Evolutionary conservation across 2,888 invertebrate genomes (phyloP), one percentile per base, ranked within the genome.

Genomic region (Arctia plantaginis): DNA sequence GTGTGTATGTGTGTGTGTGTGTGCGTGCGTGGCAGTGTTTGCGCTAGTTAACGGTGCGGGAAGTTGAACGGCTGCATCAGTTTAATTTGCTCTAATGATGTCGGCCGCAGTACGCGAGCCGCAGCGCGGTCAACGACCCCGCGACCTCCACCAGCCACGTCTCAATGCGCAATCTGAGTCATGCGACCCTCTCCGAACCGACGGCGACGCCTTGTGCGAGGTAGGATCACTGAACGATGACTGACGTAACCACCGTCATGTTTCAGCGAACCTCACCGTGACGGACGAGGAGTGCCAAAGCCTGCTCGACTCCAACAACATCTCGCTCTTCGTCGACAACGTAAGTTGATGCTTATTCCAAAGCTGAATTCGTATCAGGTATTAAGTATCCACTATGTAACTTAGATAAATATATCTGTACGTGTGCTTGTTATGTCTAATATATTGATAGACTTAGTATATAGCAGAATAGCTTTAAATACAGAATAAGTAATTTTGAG

Each of bases 281-380:
- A 89, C 94, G 12, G 95, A 96, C 8, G 96, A 96, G 78, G 96
- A 96, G 84, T 95, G 96, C 85, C 90, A 95, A 79, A 88, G 87
- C 62, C 89, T 96, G 59, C 88, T 96, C 67, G 95, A 96, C 64
- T 88, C 93, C 3, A 92, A 92, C 78, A 93, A 94, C 82, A 87
- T 95, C 41, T 90, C 94, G 23, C 85, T 96, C 30, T 96, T 96
- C 82, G 96, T 96, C 23, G 94, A 94, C 81, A 96, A 96, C 82
- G 96, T 95, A 78, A 93, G 95, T 90, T 59, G 10, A 66, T 35
- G 33, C 7, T 59, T 59, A 13, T n/a, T n/a, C n/a, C n/a, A n/a
- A n/a, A n/a, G n/a, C n/a, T n/a, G n/a, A n/a, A n/a, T n/a, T n/a
- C n/a, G n/a, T n/a, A n/a, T n/a, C n/a, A n/a, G n/a, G n/a, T n/a